These are phyloP conservation scores for Tympanuchus pallidicinctus DNA, from an alignment of 2,113 vertebrate genomes.

Conservation along the genomic window DNA sequence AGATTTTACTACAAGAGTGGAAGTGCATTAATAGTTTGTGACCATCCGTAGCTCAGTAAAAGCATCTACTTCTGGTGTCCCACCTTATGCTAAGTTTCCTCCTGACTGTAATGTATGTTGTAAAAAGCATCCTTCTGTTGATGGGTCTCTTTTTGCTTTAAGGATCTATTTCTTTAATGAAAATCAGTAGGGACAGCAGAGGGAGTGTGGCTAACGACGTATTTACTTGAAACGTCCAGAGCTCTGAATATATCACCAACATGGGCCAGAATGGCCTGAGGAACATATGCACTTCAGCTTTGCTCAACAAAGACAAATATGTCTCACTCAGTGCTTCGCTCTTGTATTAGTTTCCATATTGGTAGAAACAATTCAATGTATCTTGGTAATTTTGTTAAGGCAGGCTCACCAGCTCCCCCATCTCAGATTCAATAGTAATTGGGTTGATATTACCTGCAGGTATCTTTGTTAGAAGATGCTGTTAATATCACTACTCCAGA, in stretches of 20 bases:
- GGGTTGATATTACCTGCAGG: slow-evolving; percentile 57
- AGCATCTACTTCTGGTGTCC: not conserved
- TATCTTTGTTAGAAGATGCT: slow-evolving; percentile 41
- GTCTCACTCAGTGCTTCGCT: not conserved
- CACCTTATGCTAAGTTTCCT: not conserved
- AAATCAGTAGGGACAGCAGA: not conserved
- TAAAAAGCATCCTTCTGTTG: not conserved
- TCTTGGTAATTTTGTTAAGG: slow-evolving; percentile 54
- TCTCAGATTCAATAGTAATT: slow-evolving; percentile 57
- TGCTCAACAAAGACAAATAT: slow-evolving; percentile 52
- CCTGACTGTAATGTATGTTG: not conserved
- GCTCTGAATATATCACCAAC: slow-evolving; percentile 26
- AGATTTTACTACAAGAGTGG: not conserved
- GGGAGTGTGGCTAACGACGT: not conserved
- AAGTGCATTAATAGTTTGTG: not conserved
- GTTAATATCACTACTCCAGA: slow-evolving; percentile 49
- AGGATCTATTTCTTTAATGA: not conserved
- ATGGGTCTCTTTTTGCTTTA: not conserved
- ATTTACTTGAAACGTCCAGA: slow-evolving; percentile 5
- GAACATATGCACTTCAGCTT: slow-evolving; percentile 40
- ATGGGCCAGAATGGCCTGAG: slow-evolving; percentile 26
- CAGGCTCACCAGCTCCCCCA: slow-evolving; percentile 3
- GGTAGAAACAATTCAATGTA: slow-evolving; percentile 51
- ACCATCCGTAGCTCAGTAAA: not conserved
- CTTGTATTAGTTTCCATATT: slow-evolving; percentile 12